phyloP scores from a whole-genome alignment of 2,797 vertebrate genomes.

The Nannoperca australis region DNA sequence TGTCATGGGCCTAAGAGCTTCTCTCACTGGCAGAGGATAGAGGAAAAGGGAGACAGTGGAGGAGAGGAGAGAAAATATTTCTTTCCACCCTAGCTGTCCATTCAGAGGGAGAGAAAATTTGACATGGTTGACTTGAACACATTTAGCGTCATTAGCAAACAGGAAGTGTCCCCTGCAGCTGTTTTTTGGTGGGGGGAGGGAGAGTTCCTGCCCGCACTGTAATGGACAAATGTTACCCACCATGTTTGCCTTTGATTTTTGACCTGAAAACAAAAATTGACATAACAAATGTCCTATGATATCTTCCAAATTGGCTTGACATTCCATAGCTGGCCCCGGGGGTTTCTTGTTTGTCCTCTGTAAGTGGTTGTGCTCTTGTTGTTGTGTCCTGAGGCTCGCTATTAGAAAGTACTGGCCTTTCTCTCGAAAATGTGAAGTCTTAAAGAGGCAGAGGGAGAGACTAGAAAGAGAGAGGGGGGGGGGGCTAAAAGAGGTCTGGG shows the following conservation, averaged over 20 bases:
- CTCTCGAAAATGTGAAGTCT: conserved; percentile 69
- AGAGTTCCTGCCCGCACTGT: conserved; percentile 73
- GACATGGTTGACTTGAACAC: conserved; percentile 88
- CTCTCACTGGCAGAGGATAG: conserved; percentile 40
- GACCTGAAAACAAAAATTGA: conserved; percentile 85
- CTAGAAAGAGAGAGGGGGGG: conserved; percentile 38
- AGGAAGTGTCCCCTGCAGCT: conserved; percentile 89
- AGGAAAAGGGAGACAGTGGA: conserved; percentile 36
- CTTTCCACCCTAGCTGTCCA: conserved; percentile 79
- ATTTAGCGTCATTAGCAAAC: conserved; percentile 90
- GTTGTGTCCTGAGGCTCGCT: conserved; percentile 74
- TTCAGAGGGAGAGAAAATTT: conserved; percentile 80
- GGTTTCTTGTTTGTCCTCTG: conserved; percentile 81
- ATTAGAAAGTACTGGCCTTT: conserved; percentile 74
- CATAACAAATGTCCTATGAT: conserved; percentile 83
- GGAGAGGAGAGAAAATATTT: conserved; percentile 55
- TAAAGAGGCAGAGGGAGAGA: conserved; percentile 67
- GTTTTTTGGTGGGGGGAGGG: conserved; percentile 76
- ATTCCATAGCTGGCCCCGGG: conserved; percentile 77
- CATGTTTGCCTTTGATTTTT: conserved; percentile 84
- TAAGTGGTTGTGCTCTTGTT: conserved; percentile 78
- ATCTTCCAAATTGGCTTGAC: conserved; percentile 83
- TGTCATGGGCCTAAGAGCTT: conserved; percentile 54
- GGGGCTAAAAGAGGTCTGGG: conserved; percentile 58
- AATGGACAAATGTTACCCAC: conserved; percentile 84